Evolutionary conservation across 1,140 invertebrate species (phyloP).

Genomic region (Cydia amplana): DNA sequence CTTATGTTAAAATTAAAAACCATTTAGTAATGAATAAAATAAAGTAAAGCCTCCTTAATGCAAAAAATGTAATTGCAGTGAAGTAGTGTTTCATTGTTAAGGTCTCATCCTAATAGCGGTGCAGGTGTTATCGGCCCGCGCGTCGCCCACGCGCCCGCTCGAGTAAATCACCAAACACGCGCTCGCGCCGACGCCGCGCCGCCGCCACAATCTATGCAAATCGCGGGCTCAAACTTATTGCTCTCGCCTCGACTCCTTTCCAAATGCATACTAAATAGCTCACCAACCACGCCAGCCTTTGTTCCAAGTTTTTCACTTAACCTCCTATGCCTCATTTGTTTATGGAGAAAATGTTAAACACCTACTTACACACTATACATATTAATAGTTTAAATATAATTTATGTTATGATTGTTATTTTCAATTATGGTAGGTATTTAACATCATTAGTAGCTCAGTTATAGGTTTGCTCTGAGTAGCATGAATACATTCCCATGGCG

Average conservation of each 20-base stretch:
- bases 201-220: conserved; percentile 74
- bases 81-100: conserved; percentile 18
- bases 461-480: not conserved
- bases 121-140: conserved; percentile 43
- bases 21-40: conserved; percentile 8
- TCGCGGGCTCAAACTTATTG: conserved; percentile 73
- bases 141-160: conserved; percentile 42
- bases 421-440: not conserved
- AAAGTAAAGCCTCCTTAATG: not conserved
- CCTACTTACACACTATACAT: conserved; percentile 4
- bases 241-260: conserved; percentile 76
- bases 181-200: conserved; percentile 47
- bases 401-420: not conserved
- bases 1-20: not conserved
- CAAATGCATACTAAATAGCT: conserved; percentile 77
- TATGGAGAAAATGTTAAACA: conserved; percentile 48
- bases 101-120: conserved; percentile 42
- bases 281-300: conserved; percentile 60
- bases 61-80: not conserved
- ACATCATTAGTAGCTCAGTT: not conserved
- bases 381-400: not conserved
- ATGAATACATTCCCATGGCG: conserved; percentile 65
- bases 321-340: conserved; percentile 48
- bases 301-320: conserved; percentile 68
- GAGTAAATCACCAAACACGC: conserved; percentile 65